Base-by-base conservation (phyloP, 2,113 vertebrate genomes). In the Zosterops lateralis region DNA sequence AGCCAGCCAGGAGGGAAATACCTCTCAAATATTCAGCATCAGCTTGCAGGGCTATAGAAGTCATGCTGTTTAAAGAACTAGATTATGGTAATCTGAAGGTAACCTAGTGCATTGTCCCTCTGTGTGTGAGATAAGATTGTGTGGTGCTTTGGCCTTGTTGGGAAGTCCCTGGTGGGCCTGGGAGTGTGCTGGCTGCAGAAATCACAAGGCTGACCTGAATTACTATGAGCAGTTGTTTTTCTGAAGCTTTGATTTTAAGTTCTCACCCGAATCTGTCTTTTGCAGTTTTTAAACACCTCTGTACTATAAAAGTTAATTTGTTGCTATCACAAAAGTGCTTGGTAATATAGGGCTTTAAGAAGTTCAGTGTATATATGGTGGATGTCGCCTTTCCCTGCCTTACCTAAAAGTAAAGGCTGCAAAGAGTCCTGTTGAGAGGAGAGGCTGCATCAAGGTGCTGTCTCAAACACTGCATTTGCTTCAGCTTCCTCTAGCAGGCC, bases 111-210 rank as follows among this genome's bases (percentile, higher is more conserved):
- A n/a, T 92, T 87, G 66, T 72, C 54, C n/a, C 14, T 67, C 62
- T 93, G 22, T 1, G 1, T 12, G 18, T n/a, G 57, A 78, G 47
- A 54, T 90, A 86, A 84, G 74, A 40, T 38, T 54, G 17, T 34
- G 11, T 0, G 45, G 20, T 54, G 47, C 57, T 38, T 75, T 84
- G 60, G 50, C 76, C 54, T 94, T 82, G 40, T 72, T 93, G 62
- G 61, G 65, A 96, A 81, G 66, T 81, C 80, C 77, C 58, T 92
- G 53, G 73, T 92, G 70, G 68, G 45, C 26, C 60, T 67, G 78
- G 62, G 29, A 85, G 60, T 47, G 16, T 4, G 0, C 60, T 92
- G 60, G 65, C 57, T 76, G 4, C 17, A 38, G 70, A 71, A 89
- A 91, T 81, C 36, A 38, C 21, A 60, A 34, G 36, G n/a, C 57